Conservation (phyloP, 2,888 invertebrate genomes). For the Zygogramma bicolorata region DNA sequence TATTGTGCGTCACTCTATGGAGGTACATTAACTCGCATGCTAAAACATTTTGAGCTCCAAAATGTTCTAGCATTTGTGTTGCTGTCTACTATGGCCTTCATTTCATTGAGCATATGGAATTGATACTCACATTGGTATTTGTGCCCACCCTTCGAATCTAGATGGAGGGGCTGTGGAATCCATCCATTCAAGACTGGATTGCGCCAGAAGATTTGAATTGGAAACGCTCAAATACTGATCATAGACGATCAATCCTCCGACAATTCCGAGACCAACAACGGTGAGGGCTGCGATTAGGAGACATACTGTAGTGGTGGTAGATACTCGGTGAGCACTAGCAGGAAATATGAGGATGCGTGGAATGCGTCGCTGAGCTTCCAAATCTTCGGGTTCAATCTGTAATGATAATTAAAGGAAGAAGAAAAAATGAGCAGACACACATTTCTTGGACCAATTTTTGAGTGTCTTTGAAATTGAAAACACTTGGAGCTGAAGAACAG, state of each 20-base stretch:
- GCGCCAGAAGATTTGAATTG: conserved; percentile 65
- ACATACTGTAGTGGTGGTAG: conserved; percentile 75
- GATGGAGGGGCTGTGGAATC: not conserved
- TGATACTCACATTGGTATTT: conserved; percentile 68
- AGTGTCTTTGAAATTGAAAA: too few relatives aligned
- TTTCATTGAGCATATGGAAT: not conserved
- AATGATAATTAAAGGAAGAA: conserved; percentile 23
- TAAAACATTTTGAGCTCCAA: too few relatives aligned
- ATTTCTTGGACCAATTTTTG: not conserved
- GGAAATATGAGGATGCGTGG: conserved; percentile 60
- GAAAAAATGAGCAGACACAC: not conserved
- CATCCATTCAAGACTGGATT: not conserved
- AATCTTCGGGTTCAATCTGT: conserved; percentile 58
- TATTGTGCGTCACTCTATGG: too few relatives aligned
- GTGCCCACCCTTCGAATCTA: conserved; percentile 77
- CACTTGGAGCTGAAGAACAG: too few relatives aligned
- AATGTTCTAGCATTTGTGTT: too few relatives aligned
- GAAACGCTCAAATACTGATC: conserved; percentile 76
- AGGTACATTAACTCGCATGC: too few relatives aligned
- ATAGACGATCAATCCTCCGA: conserved; percentile 82
- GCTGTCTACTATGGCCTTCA: too few relatives aligned
- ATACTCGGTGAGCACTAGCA: conserved; percentile 70
- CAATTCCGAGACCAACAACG: conserved; percentile 78
- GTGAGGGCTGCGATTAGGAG: conserved; percentile 77
- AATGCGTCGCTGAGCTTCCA: conserved; percentile 64